Percentiles rank a stretch among this genome's conserved stretches.
These are phyloP conservation scores for Magallana angulata DNA, from an alignment of 1,140 invertebrate genomes.

Conservation along the genomic window DNA sequence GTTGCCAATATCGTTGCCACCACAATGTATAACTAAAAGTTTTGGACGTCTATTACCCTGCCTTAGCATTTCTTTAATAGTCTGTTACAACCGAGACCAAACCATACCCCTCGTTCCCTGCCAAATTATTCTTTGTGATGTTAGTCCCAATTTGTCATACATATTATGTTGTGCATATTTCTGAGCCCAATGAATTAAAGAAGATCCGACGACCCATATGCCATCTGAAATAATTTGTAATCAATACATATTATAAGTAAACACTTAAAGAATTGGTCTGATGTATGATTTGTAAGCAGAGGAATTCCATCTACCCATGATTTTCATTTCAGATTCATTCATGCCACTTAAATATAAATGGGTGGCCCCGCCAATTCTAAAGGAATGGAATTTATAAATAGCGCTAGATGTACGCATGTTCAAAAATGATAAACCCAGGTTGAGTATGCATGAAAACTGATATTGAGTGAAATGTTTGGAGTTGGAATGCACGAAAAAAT, in stretches of 20 bases:
- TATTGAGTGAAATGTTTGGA: not conserved
- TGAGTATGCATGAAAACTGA: not conserved
- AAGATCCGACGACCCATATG: no score
- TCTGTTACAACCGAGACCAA: not conserved
- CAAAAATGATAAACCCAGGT: not conserved
- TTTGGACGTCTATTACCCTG: not conserved
- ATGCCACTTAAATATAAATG: not conserved
- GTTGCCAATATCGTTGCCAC: not conserved
- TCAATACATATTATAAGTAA: not conserved
- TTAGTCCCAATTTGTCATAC: not conserved
- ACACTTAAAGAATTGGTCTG: conserved; percentile 4
- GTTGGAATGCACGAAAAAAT: conserved; percentile 3
- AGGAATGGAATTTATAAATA: conserved; percentile 42
- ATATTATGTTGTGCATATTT: not conserved
- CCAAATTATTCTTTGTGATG: not conserved
- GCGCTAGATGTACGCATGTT: not conserved
- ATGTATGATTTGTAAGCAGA: conserved; percentile 43
- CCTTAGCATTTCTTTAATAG: not conserved
- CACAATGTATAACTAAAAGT: not conserved
- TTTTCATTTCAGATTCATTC: not conserved
- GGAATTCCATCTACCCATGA: conserved; percentile 32
- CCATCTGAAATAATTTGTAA: conserved; percentile 8
- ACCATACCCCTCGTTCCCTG: not conserved
- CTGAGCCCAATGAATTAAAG: not conserved
- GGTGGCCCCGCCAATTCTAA: conserved; percentile 46